Evolutionary conservation across 1,140 invertebrate species (phyloP).

Genomic region (Stegodyphus mimosarum): DNA sequence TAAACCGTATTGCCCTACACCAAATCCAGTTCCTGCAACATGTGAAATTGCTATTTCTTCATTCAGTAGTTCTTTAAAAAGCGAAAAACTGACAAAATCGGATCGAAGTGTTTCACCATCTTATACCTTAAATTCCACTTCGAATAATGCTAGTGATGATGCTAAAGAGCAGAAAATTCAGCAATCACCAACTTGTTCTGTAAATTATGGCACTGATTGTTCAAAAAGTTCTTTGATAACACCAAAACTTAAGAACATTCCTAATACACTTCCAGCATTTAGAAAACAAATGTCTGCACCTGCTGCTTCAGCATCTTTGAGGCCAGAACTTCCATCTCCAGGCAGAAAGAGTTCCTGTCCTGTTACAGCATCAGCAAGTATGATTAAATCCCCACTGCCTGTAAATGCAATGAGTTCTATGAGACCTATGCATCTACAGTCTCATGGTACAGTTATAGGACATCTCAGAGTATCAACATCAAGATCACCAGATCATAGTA

Average conservation of each 20-base stretch:
- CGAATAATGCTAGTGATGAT: neutral
- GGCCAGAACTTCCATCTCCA: slow-evolving; percentile 44
- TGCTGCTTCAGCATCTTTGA: slow-evolving; percentile 37
- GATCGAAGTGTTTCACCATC: slow-evolving; percentile 5
- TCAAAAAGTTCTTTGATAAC: neutral
- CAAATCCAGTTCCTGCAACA: slow-evolving; percentile 30
- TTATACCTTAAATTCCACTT: neutral
- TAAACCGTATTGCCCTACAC: slow-evolving; percentile 43
- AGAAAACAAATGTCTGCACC: slow-evolving; percentile 59
- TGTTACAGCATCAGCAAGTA: slow-evolving; percentile 41
- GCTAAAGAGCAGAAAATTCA: neutral
- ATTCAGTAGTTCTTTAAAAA: neutral
- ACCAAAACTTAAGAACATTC: slow-evolving; percentile 50
- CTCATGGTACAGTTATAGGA: slow-evolving; percentile 5
- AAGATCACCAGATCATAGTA: slow-evolving; percentile 42
- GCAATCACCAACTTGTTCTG: neutral
- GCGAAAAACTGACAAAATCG: neutral
- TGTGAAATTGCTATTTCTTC: slow-evolving; percentile 4
- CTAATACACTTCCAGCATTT: slow-evolving; percentile 47
- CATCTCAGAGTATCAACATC: slow-evolving; percentile 26
- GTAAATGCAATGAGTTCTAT: slow-evolving; percentile 16
- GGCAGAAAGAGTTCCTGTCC: slow-evolving; percentile 59
- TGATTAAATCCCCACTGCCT: slow-evolving; percentile 13
- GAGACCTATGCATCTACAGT: neutral
- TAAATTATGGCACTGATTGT: neutral